Evolutionary conservation across 2,113 vertebrate species (phyloP), one percentile per base, ranked within the genome.

Genomic region (Prionailurus bengalensis): DNA sequence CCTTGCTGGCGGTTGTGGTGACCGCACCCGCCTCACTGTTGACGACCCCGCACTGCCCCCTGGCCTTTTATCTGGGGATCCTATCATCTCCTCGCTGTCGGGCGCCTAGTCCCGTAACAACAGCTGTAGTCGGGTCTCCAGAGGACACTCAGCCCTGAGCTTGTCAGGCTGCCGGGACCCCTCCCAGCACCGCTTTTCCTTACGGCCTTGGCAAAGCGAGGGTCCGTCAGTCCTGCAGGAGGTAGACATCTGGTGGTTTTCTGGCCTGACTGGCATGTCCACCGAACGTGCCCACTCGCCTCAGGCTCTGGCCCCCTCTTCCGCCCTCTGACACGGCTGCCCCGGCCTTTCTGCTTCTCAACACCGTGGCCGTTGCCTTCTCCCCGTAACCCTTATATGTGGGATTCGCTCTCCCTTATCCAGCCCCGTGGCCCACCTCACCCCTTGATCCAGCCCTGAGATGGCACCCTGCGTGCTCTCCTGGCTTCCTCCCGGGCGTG

Each of bases 391-490:
- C 42, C 84, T 39, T 9, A 16, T 11, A 2, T 21, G 39, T 16
- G 53, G 36, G 4, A 48, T 66, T 76, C 65, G 29, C 25, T 27
- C n/a, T 36, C 83, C 7, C 29, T 73, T 81, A 45, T 23, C 17
- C 14, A 5, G 3, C n/a, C 27, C 45, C 12, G 15, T 3, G 21
- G 17, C 11, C 51, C 27, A 0, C 1, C 16, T 2, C 4, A 0
- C 0, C 17, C 61, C 81, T 17, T 36, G 51, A 19, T 1, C 29
- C 58, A 29, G 53, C 17, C 29, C 4, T 89, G 39, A 5, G 78
- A 42, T 48, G 13, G 31, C 78, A 63, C 31, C 65, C 61, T 1
- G 1, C 1, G 0, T 14, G 19, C 45, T 63, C 88, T 31, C 1
- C 29, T 61, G 73, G 61, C 51, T 21, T 63, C 61, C 61, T 58